Conservation (phyloP, 2,797 vertebrate species). For the Acipenser oxyrinchus region DNA sequence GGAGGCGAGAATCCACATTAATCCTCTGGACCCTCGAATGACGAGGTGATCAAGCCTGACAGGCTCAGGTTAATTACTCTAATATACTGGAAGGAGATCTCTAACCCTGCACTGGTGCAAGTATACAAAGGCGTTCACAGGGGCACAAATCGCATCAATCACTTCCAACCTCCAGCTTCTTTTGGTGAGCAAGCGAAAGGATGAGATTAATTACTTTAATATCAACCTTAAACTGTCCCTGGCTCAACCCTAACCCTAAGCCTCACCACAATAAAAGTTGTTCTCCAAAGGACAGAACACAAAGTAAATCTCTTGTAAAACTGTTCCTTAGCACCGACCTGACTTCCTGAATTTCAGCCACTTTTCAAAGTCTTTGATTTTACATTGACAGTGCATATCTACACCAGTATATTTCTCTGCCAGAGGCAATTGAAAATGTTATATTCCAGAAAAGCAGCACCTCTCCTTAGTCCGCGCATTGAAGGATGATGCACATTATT, state of each 20-base stretch:
- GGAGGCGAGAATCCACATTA: conserved; percentile 42
- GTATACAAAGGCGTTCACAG: conserved; percentile 48
- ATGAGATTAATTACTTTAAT: conserved; percentile 43
- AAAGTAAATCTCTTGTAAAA: no score
- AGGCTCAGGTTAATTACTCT: conserved; percentile 76
- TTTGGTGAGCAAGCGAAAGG: conserved; percentile 26
- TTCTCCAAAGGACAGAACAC: no score
- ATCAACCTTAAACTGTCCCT: conserved; percentile 20
- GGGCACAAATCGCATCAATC: conserved; percentile 62
- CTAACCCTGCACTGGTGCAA: conserved; percentile 28
- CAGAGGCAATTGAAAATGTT: no score
- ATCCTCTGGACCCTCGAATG: conserved; percentile 70
- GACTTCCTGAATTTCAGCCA: no score
- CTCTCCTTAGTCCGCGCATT: no score
- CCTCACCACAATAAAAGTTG: no score
- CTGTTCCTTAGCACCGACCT: no score
- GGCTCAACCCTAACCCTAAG: conserved; percentile 40
- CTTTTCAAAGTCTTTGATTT: no score
- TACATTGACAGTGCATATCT: no score
- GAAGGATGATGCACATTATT: no score
- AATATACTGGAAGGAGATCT: conserved; percentile 39
- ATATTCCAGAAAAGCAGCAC: no score
- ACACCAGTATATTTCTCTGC: no score
- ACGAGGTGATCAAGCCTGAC: conserved; percentile 53
- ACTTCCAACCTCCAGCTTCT: conserved; percentile 35